Conservation (phyloP, 2,888 invertebrate genomes). For the Scotopteryx bipunctaria region DNA sequence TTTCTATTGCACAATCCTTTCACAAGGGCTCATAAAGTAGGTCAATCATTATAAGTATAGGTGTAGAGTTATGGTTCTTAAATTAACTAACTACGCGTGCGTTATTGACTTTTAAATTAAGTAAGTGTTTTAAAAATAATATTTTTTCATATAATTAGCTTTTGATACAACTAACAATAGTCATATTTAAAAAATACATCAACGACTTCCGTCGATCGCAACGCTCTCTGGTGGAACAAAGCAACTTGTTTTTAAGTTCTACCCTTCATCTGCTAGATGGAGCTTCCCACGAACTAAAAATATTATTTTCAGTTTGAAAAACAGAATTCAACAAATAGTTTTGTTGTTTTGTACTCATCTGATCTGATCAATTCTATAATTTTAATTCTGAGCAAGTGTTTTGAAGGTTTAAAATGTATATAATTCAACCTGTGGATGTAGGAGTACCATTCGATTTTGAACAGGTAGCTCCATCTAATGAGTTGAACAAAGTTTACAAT, state of each 20-base stretch:
- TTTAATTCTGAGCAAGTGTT: not conserved
- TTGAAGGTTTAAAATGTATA: not conserved
- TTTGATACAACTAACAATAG: not conserved
- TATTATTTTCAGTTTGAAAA: too few relatives aligned
- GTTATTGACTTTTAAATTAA: not conserved
- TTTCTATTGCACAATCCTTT: slow-evolving; percentile 84
- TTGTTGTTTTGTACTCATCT: too few relatives aligned
- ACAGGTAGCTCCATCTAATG: not conserved
- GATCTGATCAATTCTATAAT: too few relatives aligned
- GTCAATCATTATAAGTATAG: slow-evolving; percentile 78
- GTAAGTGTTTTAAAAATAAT: not conserved
- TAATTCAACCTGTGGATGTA: too few relatives aligned
- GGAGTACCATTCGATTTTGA: not conserved
- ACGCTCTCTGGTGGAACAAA: slow-evolving; percentile 1
- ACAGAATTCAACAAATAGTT: too few relatives aligned
- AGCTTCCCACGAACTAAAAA: not conserved
- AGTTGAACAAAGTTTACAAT: too few relatives aligned
- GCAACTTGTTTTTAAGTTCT: not conserved
- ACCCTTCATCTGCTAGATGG: slow-evolving; percentile 13
- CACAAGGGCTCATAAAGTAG: slow-evolving; percentile 83
- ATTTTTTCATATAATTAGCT: not conserved
- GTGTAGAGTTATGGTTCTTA: slow-evolving; percentile 51
- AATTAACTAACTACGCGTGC: not conserved
- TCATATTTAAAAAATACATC: not conserved
- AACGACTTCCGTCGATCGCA: slow-evolving; percentile 15